Percentiles rank a stretch among this genome's conserved stretches.
Conservation (phyloP, 2,797 vertebrate species). For the Poeciliopsis presidionis region DNA sequence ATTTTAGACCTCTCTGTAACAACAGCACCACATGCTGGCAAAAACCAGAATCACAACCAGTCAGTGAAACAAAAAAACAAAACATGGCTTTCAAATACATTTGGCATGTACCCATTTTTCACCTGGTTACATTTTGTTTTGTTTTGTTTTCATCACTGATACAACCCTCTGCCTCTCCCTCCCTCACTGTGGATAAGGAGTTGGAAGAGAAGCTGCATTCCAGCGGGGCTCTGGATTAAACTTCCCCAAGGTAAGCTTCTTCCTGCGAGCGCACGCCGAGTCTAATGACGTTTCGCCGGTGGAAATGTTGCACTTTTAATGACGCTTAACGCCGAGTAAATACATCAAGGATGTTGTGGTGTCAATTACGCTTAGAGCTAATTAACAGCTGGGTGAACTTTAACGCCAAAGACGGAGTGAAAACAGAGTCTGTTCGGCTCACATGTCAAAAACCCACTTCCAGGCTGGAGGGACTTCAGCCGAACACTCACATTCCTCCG, state of each 20-base stretch:
- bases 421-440: conserved; percentile 22
- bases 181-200: conserved; percentile 46
- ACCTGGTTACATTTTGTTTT: no score
- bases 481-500: conserved; percentile 39
- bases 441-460: conserved; percentile 28
- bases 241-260: conserved; percentile 54
- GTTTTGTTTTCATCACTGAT: background rate
- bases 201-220: conserved; percentile 20
- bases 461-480: conserved; percentile 3
- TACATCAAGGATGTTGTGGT: background rate
- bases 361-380: background rate
- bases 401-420: background rate
- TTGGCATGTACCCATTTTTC: no score
- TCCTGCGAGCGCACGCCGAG: background rate
- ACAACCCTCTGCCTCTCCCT: background rate
- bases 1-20: no score
- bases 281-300: background rate
- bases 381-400: background rate
- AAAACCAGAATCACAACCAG: no score
- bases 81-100: no score
- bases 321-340: background rate
- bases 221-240: conserved; percentile 44
- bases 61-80: no score
- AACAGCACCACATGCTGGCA: no score
- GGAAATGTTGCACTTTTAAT: background rate